A percentile compares a stretch with the other conserved stretches of the same genome.
These are phyloP conservation scores for Anagyrus pseudococci DNA, from an alignment of 2,888 invertebrate genomes.

Conservation along the genomic window DNA sequence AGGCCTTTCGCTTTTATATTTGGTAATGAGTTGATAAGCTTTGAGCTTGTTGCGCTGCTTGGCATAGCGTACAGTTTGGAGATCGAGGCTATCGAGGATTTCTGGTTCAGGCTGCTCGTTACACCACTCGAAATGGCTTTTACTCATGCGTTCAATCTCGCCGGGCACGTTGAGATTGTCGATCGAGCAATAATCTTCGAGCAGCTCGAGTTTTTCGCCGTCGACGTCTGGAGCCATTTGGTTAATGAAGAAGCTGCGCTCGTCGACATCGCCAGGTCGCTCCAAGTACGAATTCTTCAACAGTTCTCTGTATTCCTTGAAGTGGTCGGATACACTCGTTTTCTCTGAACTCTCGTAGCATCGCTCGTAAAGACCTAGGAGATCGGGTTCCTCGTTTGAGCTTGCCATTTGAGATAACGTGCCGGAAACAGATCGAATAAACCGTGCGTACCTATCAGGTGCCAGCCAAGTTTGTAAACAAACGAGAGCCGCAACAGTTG, in stretches of 20 bases:
- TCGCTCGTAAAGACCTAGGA: no score
- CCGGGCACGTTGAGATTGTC: constrained; percentile 49
- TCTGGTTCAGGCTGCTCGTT: constrained; percentile 36
- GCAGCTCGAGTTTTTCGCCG: constrained; percentile 60
- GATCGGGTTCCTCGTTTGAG: no score
- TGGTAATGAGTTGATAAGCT: constrained; percentile 42
- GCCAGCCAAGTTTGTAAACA: no score
- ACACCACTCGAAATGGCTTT: constrained; percentile 39
- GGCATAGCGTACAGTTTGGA: constrained; percentile 48
- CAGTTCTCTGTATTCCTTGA: no score
- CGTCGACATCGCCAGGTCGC: no score
- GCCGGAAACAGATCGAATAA: no score
- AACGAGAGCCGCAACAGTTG: no score
- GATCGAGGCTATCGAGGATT: constrained; percentile 41
- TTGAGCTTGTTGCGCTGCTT: constrained; percentile 40
- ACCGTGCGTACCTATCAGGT: no score
- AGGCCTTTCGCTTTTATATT: constrained; percentile 50
- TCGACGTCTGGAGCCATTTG: constrained; percentile 51
- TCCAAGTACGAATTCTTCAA: no score
- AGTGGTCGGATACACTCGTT: no score
- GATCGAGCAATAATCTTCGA: constrained; percentile 62
- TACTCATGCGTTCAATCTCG: constrained; percentile 44
- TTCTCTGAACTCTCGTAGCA: no score
- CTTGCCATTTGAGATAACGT: no score
- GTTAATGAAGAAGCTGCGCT: constrained; percentile 11